Base-by-base conservation (phyloP, 2,113 vertebrate species). In the Takifugu bimaculatus region DNA sequence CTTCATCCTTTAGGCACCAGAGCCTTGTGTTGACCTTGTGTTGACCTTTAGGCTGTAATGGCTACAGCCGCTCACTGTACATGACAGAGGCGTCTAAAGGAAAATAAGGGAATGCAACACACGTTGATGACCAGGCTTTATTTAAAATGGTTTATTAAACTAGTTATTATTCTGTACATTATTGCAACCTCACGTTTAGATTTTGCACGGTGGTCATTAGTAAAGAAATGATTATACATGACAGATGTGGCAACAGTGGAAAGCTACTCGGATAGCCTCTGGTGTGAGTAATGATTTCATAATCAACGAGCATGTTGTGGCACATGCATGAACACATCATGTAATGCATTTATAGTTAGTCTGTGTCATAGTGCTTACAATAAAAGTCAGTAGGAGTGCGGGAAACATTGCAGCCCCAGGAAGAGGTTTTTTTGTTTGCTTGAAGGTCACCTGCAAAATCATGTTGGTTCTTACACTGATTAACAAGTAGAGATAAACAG, bases 221-320 rank as follows among this genome's bases (percentile, higher is more conserved):
- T 66, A 64, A 74, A 79, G 61, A 66, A 68, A 65, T 79, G 54
- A 74, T 66, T 63, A 61, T 15, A 52, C 26, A 51, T 61, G 77
- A 54, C 66, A 73, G 48, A 75, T 20, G 60, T 61, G 50, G n/a
- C 45, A 57, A 49, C 2, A 2, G 3, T 67, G 14, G 39, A 63
- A 35, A 42, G 50, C 26, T 50, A 26, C 43, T 29, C 11, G 26
- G 44, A 7, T 10, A 39, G 35, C 39, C 12, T 0, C 6, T 3
- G 29, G 42, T 1, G 12, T 52, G 35, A 58, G 64, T 57, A 61
- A 43, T 63, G 3, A 25, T 28, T 20, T 53, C 2, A 35, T 45
- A 39, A 45, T 47, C n/a, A 50, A 25, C 27, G 28, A 26, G 11
- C 7, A 48, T 10, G 25, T 60, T 10, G 25, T 35, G 44, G 6